Conservation (phyloP, 2,888 invertebrate genomes). For the Drosophila rellima region DNA sequence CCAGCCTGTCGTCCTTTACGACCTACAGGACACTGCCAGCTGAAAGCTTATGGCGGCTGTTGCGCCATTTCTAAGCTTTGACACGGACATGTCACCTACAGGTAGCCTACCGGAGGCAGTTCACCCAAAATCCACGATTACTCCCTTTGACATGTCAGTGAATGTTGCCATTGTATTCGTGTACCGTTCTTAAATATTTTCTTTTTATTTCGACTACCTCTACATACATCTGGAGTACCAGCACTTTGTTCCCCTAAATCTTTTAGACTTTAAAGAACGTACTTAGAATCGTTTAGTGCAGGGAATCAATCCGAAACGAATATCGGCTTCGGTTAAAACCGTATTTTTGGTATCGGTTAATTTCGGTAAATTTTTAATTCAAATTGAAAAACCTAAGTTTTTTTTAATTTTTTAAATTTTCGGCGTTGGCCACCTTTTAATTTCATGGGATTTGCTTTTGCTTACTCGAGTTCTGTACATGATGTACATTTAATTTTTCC, state of each 20-base stretch:
- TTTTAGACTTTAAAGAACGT: not conserved
- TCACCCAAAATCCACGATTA: not conserved
- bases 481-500: no score
- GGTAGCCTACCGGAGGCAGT: slow-evolving; percentile 1
- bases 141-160: slow-evolving; percentile 12
- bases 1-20: slow-evolving; percentile 51
- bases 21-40: slow-evolving; percentile 47
- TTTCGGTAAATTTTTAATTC: no score
- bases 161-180: slow-evolving; percentile 10
- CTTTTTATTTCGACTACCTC: slow-evolving; percentile 14
- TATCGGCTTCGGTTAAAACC: not conserved
- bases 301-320: not conserved
- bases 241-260: not conserved
- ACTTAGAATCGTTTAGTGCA: not conserved
- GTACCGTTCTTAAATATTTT: slow-evolving; percentile 5
- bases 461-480: no score
- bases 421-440: no score
- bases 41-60: slow-evolving; percentile 42
- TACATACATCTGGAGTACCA: not conserved
- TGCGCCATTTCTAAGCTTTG: slow-evolving; percentile 33
- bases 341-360: no score
- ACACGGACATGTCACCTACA: slow-evolving; percentile 34
- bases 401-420: no score
- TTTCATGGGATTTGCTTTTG: no score
- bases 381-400: no score